phyloP scores from a whole-genome alignment of 2,113 vertebrate genomes.

The Oriolus oriolus region DNA sequence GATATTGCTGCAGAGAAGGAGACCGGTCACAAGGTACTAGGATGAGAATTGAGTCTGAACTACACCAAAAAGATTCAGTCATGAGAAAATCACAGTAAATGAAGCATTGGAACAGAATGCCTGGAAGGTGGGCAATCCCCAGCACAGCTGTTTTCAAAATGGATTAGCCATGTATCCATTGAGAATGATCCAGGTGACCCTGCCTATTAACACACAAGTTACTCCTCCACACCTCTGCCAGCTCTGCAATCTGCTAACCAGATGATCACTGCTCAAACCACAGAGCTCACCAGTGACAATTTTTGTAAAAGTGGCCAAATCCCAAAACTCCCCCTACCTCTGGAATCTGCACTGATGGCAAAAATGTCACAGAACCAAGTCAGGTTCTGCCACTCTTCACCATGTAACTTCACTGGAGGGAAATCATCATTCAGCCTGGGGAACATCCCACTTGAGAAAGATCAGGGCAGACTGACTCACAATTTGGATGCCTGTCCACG shows the following conservation, averaged over 20 bases:
- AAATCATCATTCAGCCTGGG: neutral
- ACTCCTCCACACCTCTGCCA: neutral
- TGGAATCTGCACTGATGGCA: neutral
- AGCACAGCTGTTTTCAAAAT: neutral
- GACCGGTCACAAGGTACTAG: neutral
- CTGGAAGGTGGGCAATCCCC: neutral
- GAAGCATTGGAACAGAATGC: neutral
- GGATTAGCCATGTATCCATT: neutral
- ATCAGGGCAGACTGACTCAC: neutral
- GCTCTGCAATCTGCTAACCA: neutral
- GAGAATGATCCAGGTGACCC: neutral
- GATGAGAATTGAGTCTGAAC: neutral
- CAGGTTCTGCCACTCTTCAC: neutral
- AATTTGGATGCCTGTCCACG: neutral
- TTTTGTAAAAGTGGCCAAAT: neutral
- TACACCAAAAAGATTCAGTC: neutral
- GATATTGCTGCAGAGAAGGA: neutral
- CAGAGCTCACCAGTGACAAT: fast-evolving
- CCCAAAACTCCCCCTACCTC: neutral
- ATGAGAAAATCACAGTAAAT: neutral
- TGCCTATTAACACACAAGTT: neutral
- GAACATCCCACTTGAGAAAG: neutral
- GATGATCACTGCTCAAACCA: neutral
- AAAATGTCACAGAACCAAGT: neutral
- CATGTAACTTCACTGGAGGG: neutral